Base-by-base conservation (phyloP, 1,140 invertebrate species). In the Drosophila kohkoa region DNA sequence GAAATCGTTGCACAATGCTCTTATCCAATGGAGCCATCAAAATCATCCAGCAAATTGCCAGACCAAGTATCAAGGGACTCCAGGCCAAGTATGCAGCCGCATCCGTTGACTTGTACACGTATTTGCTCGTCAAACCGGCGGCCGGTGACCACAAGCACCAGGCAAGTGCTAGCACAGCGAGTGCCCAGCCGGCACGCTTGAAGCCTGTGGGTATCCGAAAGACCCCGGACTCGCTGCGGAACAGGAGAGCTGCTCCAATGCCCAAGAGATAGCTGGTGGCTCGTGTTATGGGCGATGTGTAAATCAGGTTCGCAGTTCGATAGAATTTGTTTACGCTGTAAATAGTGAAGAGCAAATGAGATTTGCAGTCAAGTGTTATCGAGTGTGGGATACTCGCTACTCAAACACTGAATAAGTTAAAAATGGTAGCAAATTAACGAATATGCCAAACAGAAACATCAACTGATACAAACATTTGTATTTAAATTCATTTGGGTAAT, bases 181-280 rank as follows among this genome's bases (percentile, higher is more conserved):
- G 81, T 10, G 94, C 94, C 95, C 83, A 86, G 8, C 87, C 87
- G 3, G 67, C 59, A 1, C 67, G 67, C 30, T 57, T 62, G 58
- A 93, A 93, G 87, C 93, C 93, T 59, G 93, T 75, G 25, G 94
- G 46, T 77, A 71, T 89, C 76, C 16, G 93, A 64, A 63, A 93
- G 77, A 75, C 87, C 92, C 58, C 51, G 93, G 92, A 92, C 49
- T 94, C 94, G 78, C 94, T 93, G 60, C 96, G 76, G 32, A 77
- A 91, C 45, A 95, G 79, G 13, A 95, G 93, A 8, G 95, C 95
- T 25, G 95, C 92, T 0, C 93, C 93, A 8, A 96, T 90, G 28
- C 96, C 96, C 58, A 95, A 93, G 8, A 96, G 79, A 79, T 96
- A 96, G 1, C 95, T 93, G 1, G 95, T 95, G 3, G 94, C 94